Conservation (phyloP, 2,113 vertebrate species). For the Callipepla californica region DNA sequence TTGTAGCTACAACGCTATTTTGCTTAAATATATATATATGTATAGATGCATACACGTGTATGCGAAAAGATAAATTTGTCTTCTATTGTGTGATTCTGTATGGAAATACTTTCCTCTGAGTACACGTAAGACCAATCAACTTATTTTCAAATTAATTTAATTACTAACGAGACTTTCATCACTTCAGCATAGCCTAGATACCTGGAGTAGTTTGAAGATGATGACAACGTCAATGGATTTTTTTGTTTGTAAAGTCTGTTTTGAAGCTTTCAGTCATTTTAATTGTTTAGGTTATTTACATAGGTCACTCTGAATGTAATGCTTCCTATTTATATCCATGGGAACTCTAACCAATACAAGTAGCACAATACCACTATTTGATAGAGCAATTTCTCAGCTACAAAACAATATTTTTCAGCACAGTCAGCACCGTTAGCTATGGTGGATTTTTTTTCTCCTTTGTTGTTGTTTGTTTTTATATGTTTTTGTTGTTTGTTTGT, state of each 20-base stretch:
- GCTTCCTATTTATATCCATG: no score
- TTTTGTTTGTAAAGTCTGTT: background rate
- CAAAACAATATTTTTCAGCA: no score
- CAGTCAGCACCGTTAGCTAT: no score
- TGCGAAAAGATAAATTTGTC: background rate
- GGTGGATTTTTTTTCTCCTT: no score
- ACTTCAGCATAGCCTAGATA: background rate
- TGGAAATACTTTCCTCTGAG: background rate
- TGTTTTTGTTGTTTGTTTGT: no score
- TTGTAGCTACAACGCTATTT: background rate
- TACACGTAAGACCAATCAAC: background rate
- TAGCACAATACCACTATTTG: no score
- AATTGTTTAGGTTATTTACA: background rate
- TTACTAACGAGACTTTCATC: background rate
- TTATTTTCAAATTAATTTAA: background rate
- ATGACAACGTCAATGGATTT: rapidly evolving
- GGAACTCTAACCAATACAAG: no score
- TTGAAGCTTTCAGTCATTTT: background rate
- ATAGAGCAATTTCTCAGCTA: no score
- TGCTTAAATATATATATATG: background rate
- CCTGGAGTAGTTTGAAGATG: background rate
- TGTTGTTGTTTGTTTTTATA: no score
- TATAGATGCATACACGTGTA: no score
- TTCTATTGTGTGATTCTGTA: background rate
- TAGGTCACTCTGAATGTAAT: no score